phyloP scores from a whole-genome alignment of 2,888 invertebrate species.

The Noctua pronuba region DNA sequence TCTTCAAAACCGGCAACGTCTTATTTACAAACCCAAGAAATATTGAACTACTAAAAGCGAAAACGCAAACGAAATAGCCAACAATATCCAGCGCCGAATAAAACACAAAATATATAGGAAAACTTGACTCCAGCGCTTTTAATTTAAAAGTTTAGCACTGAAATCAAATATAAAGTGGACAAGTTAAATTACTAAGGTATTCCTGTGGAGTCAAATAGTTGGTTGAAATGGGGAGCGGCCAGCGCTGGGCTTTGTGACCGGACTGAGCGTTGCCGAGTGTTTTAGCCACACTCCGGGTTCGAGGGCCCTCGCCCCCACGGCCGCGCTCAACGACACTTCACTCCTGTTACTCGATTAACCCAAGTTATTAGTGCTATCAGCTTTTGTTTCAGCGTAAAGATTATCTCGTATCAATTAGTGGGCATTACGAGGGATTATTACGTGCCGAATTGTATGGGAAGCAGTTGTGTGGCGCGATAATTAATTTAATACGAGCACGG shows the following conservation, averaged over 20 bases:
- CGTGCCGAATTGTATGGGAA: slow-evolving; percentile 52
- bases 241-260: slow-evolving; percentile 63
- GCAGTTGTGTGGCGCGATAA: slow-evolving; percentile 53
- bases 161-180: slow-evolving; percentile 52
- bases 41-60: background rate
- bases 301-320: slow-evolving; percentile 66
- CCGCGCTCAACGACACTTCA: slow-evolving; percentile 63
- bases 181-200: slow-evolving; percentile 65
- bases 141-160: slow-evolving; percentile 56
- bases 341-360: slow-evolving; percentile 72
- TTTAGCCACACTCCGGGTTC: slow-evolving; percentile 65
- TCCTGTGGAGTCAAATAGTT: slow-evolving; percentile 67
- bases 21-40: background rate
- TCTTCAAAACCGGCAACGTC: background rate
- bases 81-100: slow-evolving; percentile 39
- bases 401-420: slow-evolving; percentile 59
- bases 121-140: slow-evolving; percentile 34
- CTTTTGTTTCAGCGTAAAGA: slow-evolving; percentile 59
- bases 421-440: slow-evolving; percentile 56
- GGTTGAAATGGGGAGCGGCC: slow-evolving; percentile 54
- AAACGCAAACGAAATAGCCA: slow-evolving; percentile 22
- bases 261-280: slow-evolving; percentile 62
- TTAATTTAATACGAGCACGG: slow-evolving; percentile 56
- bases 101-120: slow-evolving; percentile 45
- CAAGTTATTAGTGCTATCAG: slow-evolving; percentile 64